phyloP scores from a whole-genome alignment of 2,888 invertebrate species.

The Mesorhabditis sp. region DNA sequence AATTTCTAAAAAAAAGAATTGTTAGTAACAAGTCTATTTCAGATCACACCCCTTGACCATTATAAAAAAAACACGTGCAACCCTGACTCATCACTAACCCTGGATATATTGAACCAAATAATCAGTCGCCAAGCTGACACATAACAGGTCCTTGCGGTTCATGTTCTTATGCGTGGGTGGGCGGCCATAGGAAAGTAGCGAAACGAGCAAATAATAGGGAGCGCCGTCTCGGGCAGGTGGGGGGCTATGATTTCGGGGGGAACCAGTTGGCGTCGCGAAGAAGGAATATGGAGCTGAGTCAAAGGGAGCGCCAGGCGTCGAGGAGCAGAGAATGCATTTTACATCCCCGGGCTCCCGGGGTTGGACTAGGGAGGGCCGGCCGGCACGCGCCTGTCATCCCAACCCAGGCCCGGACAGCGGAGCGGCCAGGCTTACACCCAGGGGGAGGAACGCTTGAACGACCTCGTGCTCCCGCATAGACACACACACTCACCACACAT shows the following conservation, averaged over 20 bases:
- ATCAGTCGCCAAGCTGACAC: background rate
- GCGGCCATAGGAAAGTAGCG: background rate
- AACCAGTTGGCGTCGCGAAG: no score
- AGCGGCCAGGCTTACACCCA: no score
- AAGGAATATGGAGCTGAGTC: no score
- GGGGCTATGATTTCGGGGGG: no score
- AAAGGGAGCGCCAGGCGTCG: no score
- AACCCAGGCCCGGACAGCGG: no score
- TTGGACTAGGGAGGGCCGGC: background rate
- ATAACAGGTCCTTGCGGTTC: conserved; percentile 4
- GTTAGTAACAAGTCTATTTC: background rate
- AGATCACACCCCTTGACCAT: background rate
- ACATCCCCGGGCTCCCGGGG: background rate
- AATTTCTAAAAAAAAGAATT: conserved; percentile 72
- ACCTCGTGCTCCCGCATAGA: no score
- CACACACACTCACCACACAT: no score
- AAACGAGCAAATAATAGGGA: background rate
- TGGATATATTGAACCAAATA: conserved; percentile 1
- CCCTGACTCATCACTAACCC: background rate
- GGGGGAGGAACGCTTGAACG: no score
- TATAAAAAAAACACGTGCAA: no score
- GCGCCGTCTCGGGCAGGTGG: no score
- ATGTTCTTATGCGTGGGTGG: background rate
- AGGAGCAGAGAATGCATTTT: conserved; percentile 1
- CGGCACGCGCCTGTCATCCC: background rate